Evolutionary conservation across 2,113 vertebrate species (phyloP).

Genomic region (Cyprinus carpio): DNA sequence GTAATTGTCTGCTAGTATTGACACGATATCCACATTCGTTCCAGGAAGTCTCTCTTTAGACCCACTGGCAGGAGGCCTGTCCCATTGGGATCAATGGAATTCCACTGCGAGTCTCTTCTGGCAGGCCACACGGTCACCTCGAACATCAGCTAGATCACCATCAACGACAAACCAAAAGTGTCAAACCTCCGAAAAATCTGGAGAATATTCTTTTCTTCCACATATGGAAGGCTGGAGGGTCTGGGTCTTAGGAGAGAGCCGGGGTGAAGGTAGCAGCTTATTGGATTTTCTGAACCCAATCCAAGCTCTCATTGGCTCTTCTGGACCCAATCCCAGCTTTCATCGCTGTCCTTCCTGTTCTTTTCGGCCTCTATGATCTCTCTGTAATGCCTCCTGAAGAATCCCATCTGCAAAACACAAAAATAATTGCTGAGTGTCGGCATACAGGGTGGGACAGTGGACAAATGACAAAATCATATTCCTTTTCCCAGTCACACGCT

Average conservation of each 20-base stretch:
- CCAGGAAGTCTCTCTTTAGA: slow-evolving; percentile 75
- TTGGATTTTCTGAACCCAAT: slow-evolving; percentile 69
- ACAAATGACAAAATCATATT: neutral
- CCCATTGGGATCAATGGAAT: slow-evolving; percentile 72
- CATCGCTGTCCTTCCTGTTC: slow-evolving; percentile 94
- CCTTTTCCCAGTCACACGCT: neutral
- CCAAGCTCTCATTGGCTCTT: slow-evolving; percentile 83
- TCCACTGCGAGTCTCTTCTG: slow-evolving; percentile 74
- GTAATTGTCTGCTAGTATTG: slow-evolving; percentile 77
- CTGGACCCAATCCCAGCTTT: slow-evolving; percentile 97
- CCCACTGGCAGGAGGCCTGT: slow-evolving; percentile 60
- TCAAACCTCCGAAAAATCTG: slow-evolving; percentile 94
- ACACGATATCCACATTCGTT: slow-evolving; percentile 81
- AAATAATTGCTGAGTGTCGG: slow-evolving; percentile 17
- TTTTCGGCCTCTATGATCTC: slow-evolving; percentile 98
- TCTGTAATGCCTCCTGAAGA: slow-evolving; percentile 95
- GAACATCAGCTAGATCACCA: slow-evolving; percentile 70
- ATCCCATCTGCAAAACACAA: slow-evolving; percentile 87
- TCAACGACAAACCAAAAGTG: slow-evolving; percentile 76
- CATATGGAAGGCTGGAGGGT: slow-evolving; percentile 97
- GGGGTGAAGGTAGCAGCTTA: slow-evolving; percentile 73
- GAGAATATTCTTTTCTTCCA: slow-evolving; percentile 99
- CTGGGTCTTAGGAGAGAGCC: slow-evolving; percentile 75
- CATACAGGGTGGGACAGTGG: neutral
- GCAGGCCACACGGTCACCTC: slow-evolving; percentile 78